Conservation (phyloP, 2,797 vertebrate genomes). For the Ptychobarbus kaznakovi region DNA sequence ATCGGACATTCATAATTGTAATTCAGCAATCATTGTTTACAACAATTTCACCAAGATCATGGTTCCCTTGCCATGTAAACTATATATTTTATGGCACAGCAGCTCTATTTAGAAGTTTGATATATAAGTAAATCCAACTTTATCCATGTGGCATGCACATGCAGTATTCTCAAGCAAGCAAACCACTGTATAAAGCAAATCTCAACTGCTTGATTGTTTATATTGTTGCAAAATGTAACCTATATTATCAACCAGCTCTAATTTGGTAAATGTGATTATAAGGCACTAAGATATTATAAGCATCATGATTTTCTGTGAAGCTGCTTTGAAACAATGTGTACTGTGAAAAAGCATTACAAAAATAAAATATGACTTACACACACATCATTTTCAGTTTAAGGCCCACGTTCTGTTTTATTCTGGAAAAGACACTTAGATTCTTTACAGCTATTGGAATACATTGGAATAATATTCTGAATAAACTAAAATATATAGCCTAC, state of each 20-base stretch:
- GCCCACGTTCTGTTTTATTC: conserved; percentile 2
- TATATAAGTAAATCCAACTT: not conserved
- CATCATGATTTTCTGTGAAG: not conserved
- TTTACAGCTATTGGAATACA: not conserved
- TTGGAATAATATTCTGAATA: not conserved
- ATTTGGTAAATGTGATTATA: not conserved
- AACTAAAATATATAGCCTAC: not conserved
- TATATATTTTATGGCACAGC: not conserved
- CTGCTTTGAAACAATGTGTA: not conserved
- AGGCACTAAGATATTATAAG: not conserved
- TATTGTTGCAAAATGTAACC: not conserved
- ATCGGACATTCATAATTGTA: not conserved
- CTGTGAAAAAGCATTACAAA: not conserved
- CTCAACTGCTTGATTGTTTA: not conserved
- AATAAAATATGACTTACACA: not conserved
- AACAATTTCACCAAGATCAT: not conserved
- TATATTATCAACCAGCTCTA: not conserved
- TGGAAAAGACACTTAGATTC: not conserved
- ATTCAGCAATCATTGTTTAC: not conserved
- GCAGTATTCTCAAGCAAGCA: not conserved
- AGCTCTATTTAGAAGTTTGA: not conserved
- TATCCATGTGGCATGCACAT: not conserved
- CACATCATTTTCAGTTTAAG: not conserved
- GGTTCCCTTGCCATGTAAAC: not conserved
- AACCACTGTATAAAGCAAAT: not conserved